Percentiles rank a stretch among this genome's conserved stretches.
These are phyloP conservation scores for Polyommatus iphigenia DNA, from an alignment of 2,888 invertebrate genomes.

Conservation along the genomic window DNA sequence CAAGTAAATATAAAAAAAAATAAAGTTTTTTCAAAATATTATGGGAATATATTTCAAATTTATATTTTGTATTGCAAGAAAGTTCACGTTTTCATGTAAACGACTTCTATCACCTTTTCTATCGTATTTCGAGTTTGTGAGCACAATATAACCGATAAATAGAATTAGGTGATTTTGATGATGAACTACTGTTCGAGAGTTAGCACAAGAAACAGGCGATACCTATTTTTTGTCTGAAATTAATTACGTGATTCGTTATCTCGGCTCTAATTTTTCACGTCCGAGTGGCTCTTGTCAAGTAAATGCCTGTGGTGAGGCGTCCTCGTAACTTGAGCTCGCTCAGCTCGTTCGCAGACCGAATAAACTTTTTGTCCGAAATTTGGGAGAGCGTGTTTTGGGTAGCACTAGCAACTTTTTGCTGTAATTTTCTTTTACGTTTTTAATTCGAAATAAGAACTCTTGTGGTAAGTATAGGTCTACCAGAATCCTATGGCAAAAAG, in stretches of 20 bases:
- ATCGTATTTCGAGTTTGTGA: neutral
- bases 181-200: slow-evolving; percentile 25
- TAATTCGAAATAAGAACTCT: neutral
- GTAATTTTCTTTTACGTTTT: neutral
- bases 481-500: too few species aligned
- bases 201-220: slow-evolving; percentile 18
- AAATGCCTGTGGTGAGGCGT: slow-evolving; percentile 27
- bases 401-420: slow-evolving; percentile 22
- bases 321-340: slow-evolving; percentile 30
- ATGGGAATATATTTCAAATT: too few species aligned
- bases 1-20: too few species aligned
- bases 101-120: neutral
- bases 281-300: slow-evolving; percentile 27
- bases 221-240: slow-evolving; percentile 11
- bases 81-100: neutral
- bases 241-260: slow-evolving; percentile 30
- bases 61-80: too few species aligned
- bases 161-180: slow-evolving; percentile 5
- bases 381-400: slow-evolving; percentile 23
- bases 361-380: slow-evolving; percentile 25
- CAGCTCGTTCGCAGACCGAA: slow-evolving; percentile 18
- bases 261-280: slow-evolving; percentile 28
- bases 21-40: too few species aligned
- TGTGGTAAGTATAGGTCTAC: neutral
- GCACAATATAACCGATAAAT: neutral